These are phyloP conservation scores for Hypsibius dujardini DNA, from an alignment of 1,140 invertebrate species.

Conservation along the genomic window DNA sequence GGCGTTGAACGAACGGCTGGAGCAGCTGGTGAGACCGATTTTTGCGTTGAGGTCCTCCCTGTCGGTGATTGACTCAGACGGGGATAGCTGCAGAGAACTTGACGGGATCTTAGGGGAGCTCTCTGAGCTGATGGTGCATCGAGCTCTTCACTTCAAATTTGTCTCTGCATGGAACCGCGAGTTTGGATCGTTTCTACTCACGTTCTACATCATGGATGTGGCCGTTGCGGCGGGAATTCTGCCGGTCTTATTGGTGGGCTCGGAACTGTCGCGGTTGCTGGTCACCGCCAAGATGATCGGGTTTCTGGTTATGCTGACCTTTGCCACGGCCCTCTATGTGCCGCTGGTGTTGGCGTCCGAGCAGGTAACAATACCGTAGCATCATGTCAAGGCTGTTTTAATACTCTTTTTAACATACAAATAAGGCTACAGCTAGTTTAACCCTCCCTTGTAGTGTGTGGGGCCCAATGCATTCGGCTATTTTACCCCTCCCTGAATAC, in stretches of 20 bases:
- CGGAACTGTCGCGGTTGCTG: neutral
- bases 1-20: neutral
- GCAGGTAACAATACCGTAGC: neutral
- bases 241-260: neutral
- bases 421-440: too few relatives aligned
- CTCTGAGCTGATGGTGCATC: neutral
- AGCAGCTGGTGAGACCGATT: neutral
- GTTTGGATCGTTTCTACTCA: neutral
- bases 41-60: neutral
- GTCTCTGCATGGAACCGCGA: neutral
- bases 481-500: too few relatives aligned
- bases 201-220: neutral
- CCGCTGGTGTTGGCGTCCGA: neutral
- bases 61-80: too few relatives aligned
- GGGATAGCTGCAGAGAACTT: neutral
- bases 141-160: neutral
- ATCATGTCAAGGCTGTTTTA: too few relatives aligned
- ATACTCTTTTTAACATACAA: too few relatives aligned
- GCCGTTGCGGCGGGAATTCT: neutral
- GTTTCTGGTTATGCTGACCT: neutral
- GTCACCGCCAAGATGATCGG: neutral
- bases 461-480: too few relatives aligned
- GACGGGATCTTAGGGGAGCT: neutral
- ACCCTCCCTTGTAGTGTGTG: too few relatives aligned
- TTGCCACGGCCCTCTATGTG: constrained; percentile 3